Base-by-base conservation (phyloP, 2,888 invertebrate species). In the Lycia hirtaria region DNA sequence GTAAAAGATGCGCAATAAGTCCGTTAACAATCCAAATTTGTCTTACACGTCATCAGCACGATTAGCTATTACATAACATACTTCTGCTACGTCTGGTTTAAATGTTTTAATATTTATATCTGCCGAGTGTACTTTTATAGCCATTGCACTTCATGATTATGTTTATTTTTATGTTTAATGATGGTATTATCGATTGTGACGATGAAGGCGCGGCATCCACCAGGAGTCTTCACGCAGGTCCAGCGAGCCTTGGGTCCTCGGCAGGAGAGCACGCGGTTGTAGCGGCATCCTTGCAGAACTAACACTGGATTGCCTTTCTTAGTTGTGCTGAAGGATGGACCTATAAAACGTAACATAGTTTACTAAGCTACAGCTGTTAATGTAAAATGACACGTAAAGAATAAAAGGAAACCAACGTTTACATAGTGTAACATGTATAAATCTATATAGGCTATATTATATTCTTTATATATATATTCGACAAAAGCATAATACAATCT, bases 261-360 rank as follows among this genome's bases (percentile, higher is more conserved):
- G 32, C 55, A 67, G 2, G 32, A n/a, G 26, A 52, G 14, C 35
- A 52, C 68, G n/a, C 64, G 64, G 38, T 75, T 75, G 51, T 70
- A 80, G 0, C 75, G 71, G 47, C 73, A 62, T 0, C 41, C 43
- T 0, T 71, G 72, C 3, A 73, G 5, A 1, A 65, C 32, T 15
- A 78, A 62, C 9, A 76, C 71, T 0, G 71, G 75, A 41, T 72
- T 77, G 0, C 78, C 80, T 17, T 49, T 49, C 0, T 62, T 70
- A 4, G 71, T 75, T 20, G 49, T 69, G n/a, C 65, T 69, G 50
- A 73, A 74, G 17, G 68, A 59, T n/a, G 75, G 71, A 10, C 45
- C 59, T 57, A 26, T 5, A 45, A 37, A 10, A 0, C 12, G 12
- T 48, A 38, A 15, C 10, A 30, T 28, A 0, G 14, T 22, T 20